These are phyloP conservation scores for Lycocerus yunnanus DNA, from an alignment of 2,888 invertebrate genomes.

Conservation along the genomic window DNA sequence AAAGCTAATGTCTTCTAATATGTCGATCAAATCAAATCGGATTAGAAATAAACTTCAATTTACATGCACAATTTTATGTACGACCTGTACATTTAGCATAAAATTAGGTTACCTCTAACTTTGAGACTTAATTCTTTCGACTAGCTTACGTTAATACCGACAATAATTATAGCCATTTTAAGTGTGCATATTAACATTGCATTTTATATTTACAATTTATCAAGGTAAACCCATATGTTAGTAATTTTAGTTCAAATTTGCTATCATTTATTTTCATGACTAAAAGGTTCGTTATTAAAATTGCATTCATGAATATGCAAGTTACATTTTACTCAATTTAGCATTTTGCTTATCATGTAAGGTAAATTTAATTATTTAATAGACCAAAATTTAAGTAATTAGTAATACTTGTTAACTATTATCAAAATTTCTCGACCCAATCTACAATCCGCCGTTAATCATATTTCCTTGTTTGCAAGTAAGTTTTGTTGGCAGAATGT, in stretches of 20 bases:
- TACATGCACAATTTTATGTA: too few species aligned
- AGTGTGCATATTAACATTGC: background rate
- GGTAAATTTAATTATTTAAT: background rate
- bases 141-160: too few species aligned
- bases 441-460: background rate
- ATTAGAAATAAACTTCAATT: too few species aligned
- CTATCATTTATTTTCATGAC: background rate
- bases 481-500: background rate
- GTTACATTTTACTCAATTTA: background rate
- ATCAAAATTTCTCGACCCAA: background rate
- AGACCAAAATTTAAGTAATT: background rate
- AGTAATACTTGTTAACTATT: constrained; percentile 2
- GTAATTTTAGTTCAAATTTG: background rate
- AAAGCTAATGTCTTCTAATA: too few species aligned
- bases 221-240: background rate
- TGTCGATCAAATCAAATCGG: too few species aligned
- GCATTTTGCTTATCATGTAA: background rate
- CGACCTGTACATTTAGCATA: too few species aligned
- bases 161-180: too few species aligned
- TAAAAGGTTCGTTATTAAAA: background rate
- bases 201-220: background rate
- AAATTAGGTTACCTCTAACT: too few species aligned
- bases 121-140: too few species aligned
- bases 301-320: background rate
- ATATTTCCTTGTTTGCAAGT: background rate